Base-by-base conservation (phyloP, 2,888 invertebrate species). In the Sussaba pulchella region DNA sequence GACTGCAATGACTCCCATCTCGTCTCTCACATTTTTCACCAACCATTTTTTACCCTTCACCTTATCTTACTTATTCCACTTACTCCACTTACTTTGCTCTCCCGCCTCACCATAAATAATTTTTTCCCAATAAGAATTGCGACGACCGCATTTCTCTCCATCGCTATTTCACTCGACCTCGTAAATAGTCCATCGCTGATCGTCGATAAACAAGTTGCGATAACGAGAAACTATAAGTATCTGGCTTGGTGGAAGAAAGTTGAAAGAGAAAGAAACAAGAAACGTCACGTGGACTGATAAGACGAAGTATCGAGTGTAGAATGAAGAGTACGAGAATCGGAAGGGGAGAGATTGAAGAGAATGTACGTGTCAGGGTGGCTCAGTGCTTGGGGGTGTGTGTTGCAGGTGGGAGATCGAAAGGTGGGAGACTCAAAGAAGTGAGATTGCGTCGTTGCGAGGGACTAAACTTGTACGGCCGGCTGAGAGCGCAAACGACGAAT, bases 401-500 rank as follows among this genome's bases (percentile, higher is more conserved):
- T 57, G 59, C 59, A 72, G 21, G 19, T 26, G 9, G 41, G 50
- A 57, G 57, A 45, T 24, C 14, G 59, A 47, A 66, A 43, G 45
- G 70, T 26, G 26, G 41, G 39, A 54, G 70, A 39, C 21, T 70
- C 43, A 59, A 43, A 63, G 45, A 63, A 72, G 66, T n/a, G 26
- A 59, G 71, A 57, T 52, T 67, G 66, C 39, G 57, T 66, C 66
- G 45, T 59, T 61, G 57, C 76, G 76, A 67, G 63, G 75, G 82
- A 83, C 78, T 73, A 80, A 81, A 78, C 67, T 80, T 76, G 73
- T 69, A 71, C 71, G 47, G 78, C 50, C 57, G 69, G 59, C 66
- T 50, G 73, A 78, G 78, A 74, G 64, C 71, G 78, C 69, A 78
- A 77, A 82, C 74, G 81, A 75, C 54, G 66, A 80, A 82, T 79